Evolutionary conservation across 92 coral and sea anemone species (phyloP).

Genomic region (Plumapathes pennacea): DNA sequence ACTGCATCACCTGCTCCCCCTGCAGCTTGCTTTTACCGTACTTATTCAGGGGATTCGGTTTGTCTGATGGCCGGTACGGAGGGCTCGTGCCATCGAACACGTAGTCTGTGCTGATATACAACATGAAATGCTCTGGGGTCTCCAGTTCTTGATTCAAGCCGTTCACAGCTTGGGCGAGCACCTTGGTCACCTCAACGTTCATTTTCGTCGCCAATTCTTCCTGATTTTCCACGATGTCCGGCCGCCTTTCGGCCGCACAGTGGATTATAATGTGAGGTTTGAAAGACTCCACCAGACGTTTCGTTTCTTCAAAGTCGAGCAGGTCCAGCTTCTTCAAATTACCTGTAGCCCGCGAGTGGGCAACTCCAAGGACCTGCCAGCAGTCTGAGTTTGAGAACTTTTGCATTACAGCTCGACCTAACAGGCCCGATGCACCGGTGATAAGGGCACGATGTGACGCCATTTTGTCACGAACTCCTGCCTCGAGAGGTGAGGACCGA

Average conservation of each 20-base stretch:
- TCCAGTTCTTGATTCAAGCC: slow-evolving; percentile 53
- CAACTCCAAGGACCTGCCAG: slow-evolving; percentile 79
- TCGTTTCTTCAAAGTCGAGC: slow-evolving; percentile 72
- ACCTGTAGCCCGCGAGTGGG: slow-evolving; percentile 68
- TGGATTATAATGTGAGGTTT: slow-evolving; percentile 77
- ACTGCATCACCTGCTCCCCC: slow-evolving; percentile 63
- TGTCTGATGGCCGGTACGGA: slow-evolving; percentile 73
- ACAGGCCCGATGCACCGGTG: slow-evolving; percentile 85
- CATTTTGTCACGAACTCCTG: too few species aligned
- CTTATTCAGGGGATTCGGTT: slow-evolving; percentile 78
- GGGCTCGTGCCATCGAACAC: slow-evolving; percentile 87
- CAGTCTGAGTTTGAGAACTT: slow-evolving; percentile 35
- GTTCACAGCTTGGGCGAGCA: slow-evolving; percentile 57
- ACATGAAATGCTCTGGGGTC: slow-evolving; percentile 63
- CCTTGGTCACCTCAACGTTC: slow-evolving; percentile 64
- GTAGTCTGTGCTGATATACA: slow-evolving; percentile 86
- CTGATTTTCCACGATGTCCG: slow-evolving; percentile 79
- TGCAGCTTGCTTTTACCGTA: slow-evolving; percentile 80
- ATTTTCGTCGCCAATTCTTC: slow-evolving; percentile 54
- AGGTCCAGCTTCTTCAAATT: slow-evolving; percentile 65
- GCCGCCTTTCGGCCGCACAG: slow-evolving; percentile 80
- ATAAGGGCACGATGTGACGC: slow-evolving; percentile 66
- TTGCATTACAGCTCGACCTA: slow-evolving; percentile 84
- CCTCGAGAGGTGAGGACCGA: too few species aligned
- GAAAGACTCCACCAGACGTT: slow-evolving; percentile 60